Percentiles rank a stretch among this genome's conserved stretches.
phyloP scores from a whole-genome alignment of 1,140 invertebrate genomes.

The Philopotamus ludificatus region DNA sequence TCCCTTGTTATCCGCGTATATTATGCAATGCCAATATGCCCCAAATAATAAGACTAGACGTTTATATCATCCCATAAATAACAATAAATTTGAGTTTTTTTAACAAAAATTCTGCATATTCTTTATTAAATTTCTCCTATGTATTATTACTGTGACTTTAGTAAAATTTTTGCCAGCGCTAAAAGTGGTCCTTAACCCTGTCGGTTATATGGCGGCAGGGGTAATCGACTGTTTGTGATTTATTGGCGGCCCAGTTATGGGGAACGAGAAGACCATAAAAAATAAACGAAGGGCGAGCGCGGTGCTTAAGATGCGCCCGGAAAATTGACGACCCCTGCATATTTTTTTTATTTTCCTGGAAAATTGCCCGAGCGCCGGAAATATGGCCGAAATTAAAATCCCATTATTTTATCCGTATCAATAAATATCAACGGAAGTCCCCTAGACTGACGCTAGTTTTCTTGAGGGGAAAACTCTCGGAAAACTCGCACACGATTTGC shows the following conservation, averaged over 20 bases:
- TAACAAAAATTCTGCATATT: no score
- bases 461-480: slow-evolving; percentile 5
- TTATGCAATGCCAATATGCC: no score
- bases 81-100: no score
- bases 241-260: slow-evolving; percentile 34
- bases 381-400: slow-evolving; percentile 38
- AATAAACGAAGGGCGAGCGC: slow-evolving; percentile 37
- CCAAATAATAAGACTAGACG: no score
- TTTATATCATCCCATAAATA: no score
- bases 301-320: slow-evolving; percentile 22
- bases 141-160: no score
- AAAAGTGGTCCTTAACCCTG: no score
- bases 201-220: no score
- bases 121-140: no score
- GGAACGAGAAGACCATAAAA: slow-evolving; percentile 39
- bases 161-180: no score
- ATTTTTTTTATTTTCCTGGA: background rate
- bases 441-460: no score
- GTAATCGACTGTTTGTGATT: slow-evolving; percentile 33
- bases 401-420: slow-evolving; percentile 33
- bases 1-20: no score
- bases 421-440: slow-evolving; percentile 15
- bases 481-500: background rate
- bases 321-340: background rate
- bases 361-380: slow-evolving; percentile 15